These are phyloP conservation scores for Laothoe populi DNA, from an alignment of 2,888 invertebrate genomes.

Conservation along the genomic window DNA sequence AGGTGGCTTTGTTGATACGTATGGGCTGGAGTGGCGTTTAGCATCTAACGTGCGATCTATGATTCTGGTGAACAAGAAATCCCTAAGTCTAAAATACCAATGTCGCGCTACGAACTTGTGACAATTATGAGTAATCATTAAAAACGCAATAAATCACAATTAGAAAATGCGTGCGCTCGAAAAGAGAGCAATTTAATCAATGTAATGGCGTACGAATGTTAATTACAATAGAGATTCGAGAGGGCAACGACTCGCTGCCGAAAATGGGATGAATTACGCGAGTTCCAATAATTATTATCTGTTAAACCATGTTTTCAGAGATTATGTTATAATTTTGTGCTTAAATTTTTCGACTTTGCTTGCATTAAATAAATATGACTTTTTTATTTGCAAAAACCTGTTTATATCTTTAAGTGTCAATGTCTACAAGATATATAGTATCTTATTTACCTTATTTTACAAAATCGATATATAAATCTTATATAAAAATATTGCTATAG, in stretches of 20 bases:
- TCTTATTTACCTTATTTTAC: no score
- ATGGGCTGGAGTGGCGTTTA: no score
- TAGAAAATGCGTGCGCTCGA: constrained; percentile 39
- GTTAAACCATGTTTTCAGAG: constrained; percentile 12
- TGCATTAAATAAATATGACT: no score
- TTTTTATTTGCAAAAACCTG: no score
- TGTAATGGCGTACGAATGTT: constrained; percentile 90
- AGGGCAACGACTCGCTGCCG: constrained; percentile 58
- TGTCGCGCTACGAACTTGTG: background rate
- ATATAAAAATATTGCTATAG: no score
- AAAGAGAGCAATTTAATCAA: constrained; percentile 89
- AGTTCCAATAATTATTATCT: constrained; percentile 26
- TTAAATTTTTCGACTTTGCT: no score
- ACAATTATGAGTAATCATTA: constrained; percentile 22
- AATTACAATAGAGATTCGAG: constrained; percentile 86
- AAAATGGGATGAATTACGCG: constrained; percentile 42
- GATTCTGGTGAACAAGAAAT: no score
- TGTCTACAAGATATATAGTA: no score
- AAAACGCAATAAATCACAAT: constrained; percentile 27
- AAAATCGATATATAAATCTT: no score
- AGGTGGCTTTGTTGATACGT: no score
- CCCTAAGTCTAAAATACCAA: background rate
- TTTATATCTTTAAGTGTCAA: no score
- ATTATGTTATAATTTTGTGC: background rate
- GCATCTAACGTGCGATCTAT: no score